Conservation (phyloP, 2,113 vertebrate genomes). For the Varanus komodoensis region DNA sequence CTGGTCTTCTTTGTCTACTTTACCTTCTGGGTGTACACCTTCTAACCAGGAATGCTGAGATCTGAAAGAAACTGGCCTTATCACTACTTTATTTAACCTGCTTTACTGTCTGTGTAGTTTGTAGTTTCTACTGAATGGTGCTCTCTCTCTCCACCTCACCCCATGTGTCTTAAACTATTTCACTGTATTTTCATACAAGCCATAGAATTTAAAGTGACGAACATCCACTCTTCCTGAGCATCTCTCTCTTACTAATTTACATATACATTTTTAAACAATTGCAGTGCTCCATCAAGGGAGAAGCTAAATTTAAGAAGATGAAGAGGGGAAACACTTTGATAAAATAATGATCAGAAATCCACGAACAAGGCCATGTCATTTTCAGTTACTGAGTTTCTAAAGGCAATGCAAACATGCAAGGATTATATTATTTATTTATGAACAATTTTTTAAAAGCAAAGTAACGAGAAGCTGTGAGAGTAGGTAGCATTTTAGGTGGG, state of each 20-base stretch:
- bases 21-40: too few species aligned
- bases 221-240: background rate
- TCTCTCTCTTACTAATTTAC: constrained; percentile 18
- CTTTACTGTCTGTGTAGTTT: background rate
- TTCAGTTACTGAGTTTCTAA: constrained; percentile 34
- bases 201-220: background rate
- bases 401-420: constrained; percentile 9
- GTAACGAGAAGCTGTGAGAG: background rate
- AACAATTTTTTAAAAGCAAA: constrained; percentile 7
- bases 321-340: constrained; percentile 51
- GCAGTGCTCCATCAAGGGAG: constrained; percentile 25
- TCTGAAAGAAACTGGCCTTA: too few species aligned
- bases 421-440: constrained; percentile 39
- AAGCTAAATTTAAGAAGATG: constrained; percentile 36
- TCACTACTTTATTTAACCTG: background rate
- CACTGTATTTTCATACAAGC: background rate
- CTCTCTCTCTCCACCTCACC: background rate
- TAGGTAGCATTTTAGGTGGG: background rate
- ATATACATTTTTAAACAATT: constrained; percentile 38
- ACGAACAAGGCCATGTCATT: constrained; percentile 49
- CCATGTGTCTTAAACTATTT: background rate
- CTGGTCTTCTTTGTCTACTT: too few species aligned
- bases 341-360: constrained; percentile 47
- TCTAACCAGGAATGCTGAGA: too few species aligned
- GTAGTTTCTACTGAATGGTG: background rate